Evolutionary conservation across 1,140 invertebrate species (phyloP), one percentile per base, ranked within the genome.

Genomic region (Thaumetopoea pityocampa): DNA sequence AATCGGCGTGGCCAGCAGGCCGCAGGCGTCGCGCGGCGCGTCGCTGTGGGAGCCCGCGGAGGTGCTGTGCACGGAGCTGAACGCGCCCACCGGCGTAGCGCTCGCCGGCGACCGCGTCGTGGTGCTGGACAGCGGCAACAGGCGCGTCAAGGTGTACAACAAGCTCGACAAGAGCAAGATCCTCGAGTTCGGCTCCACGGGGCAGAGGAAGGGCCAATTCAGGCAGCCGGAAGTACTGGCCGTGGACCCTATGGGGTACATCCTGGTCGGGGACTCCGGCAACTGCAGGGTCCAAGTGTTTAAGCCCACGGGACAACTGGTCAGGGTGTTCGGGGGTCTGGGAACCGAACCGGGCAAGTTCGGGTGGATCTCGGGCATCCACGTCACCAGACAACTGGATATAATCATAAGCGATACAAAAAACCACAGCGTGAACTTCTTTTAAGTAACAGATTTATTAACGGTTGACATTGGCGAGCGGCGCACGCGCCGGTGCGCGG

Each of bases 231-330:
- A 92, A 68, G 89, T 90, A 0, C 71, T 94, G 7, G 87, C 90
- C 0, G 87, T 93, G 0, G 93, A 94, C 67, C 85, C 86, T 1
- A 64, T 90, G 57, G 92, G 92, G 2, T 92, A 92, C 61, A 90
- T 94, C 29, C 68, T 92, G 1, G 92, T 94, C 0, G 93, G 92
- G 0, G 93, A 94, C 64, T 90, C 90, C 7, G 93, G 92, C 1
- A 94, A 94, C 69, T 90, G 90, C 28, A 84, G 93, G 11, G 86
- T 94, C 4, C 92, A 94, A 71, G 87, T 94, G 6, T 94, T 94
- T 65, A 86, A 89, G 32, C 85, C 87, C 0, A 87, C 89, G 34
- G 90, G 91, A 12, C 83, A 87, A 35, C 81, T 91, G 12, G 81
- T 93, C 1, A 85, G 89, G 42, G 86, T 89, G 23, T 90, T 93